Conservation (phyloP, 2,888 invertebrate species). For the Euplagia quadripunctaria region DNA sequence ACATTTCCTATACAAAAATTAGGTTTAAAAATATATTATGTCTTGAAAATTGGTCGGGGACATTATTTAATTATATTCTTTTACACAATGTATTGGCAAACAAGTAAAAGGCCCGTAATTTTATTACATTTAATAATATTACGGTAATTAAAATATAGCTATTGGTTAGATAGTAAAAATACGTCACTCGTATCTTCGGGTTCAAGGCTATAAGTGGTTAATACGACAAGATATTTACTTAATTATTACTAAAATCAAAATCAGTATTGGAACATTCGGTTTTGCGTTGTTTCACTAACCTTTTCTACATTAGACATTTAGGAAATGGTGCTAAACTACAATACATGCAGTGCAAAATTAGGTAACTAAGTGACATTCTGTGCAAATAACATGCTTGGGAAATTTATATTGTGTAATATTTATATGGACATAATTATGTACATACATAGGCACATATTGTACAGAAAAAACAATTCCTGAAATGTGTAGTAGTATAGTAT, state of each 20-base stretch:
- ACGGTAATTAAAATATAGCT: no score
- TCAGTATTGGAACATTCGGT: not conserved
- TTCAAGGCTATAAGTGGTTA: no score
- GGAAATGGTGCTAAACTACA: slow-evolving; percentile 60
- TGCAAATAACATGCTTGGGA: slow-evolving; percentile 65
- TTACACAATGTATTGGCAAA: no score
- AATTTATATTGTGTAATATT: slow-evolving; percentile 20
- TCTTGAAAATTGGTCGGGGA: no score
- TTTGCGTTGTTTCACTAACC: slow-evolving; percentile 4
- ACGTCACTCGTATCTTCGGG: no score
- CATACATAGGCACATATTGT: slow-evolving; percentile 36
- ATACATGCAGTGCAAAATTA: slow-evolving; percentile 75
- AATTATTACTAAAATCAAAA: not conserved
- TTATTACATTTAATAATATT: no score
- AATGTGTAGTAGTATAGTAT: no score
- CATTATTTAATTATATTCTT: no score
- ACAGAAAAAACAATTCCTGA: slow-evolving; percentile 13
- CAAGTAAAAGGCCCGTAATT: no score
- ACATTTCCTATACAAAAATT: no score
- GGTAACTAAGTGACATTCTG: slow-evolving; percentile 63
- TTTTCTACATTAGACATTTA: slow-evolving; percentile 41
- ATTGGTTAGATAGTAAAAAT: no score
- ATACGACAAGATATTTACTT: not conserved
- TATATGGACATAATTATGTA: slow-evolving; percentile 32
- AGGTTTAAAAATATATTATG: no score